Base-by-base conservation (phyloP, 2,888 invertebrate species). In the Drosophila buzzatii region DNA sequence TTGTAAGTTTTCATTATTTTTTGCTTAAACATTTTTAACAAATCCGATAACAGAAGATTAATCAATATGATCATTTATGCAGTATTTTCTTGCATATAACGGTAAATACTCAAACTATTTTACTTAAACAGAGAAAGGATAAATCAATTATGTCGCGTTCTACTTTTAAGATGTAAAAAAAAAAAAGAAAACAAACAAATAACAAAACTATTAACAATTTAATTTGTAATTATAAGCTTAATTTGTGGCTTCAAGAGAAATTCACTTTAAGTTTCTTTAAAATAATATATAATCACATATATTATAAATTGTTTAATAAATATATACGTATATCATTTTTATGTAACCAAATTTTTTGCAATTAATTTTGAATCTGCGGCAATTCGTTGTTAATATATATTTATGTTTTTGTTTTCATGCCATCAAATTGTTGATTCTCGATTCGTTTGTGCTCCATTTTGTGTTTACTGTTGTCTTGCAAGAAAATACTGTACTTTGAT, bases 71-170 rank as follows among this genome's bases (percentile, higher is more conserved):
- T 42, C 20, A 53, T 59, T 60, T 74, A 86, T 89, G 89, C 86
- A 81, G 87, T 89, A 89, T 89, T 89, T 89, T 86, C 86, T 86
- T 86, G 89, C 87, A 86, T 86, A 79, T 61, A 59, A 78, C 72
- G 73, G 70, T 68, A 51, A 82, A 74, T 74, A 79, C 73, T 73
- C 74, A 55, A 65, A 64, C 51, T 56, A 71, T 35, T 60, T 70
- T 51, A 83, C 52, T 70, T 73, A 65, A 70, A 73, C 2, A 47
- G 44, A 42, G 35, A 33, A 61, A 45, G 23, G 27, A 63, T 57
- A 44, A 51, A 33, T 55, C 37, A 62, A 73, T 65, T 44, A 61
- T 70, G 59, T 77, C 76, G 75, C 70, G 47, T 59, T 63, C 51
- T 79, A 76, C 44, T 60, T 68, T 2, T 80, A 79, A 79, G 70